Percentiles rank a stretch among this genome's conserved stretches.
phyloP scores from a whole-genome alignment of 2,888 invertebrate species.

The Hedya salicella region DNA sequence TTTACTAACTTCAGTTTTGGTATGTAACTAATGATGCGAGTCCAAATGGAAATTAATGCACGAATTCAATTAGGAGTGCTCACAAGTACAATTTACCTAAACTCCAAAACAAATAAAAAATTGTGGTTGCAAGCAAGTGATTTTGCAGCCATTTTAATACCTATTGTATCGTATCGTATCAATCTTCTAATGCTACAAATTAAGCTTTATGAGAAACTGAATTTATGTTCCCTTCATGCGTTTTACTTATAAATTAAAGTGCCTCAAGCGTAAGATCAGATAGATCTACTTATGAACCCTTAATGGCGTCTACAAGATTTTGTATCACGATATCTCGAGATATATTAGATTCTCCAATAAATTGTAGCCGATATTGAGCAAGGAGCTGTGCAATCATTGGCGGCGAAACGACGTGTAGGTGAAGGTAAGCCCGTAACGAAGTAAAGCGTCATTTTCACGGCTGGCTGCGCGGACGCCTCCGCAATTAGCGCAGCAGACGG shows the following conservation, averaged over 20 bases:
- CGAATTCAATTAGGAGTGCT: neutral
- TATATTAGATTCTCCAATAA: constrained; percentile 34
- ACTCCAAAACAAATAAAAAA: too few species aligned
- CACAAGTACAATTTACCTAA: too few species aligned
- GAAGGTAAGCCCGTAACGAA: constrained; percentile 30
- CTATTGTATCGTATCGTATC: too few species aligned
- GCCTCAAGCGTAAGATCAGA: neutral
- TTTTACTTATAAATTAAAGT: neutral
- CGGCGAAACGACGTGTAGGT: constrained; percentile 25
- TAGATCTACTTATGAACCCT: neutral
- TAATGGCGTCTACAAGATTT: constrained; percentile 1
- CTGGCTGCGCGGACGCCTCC: constrained; percentile 42
- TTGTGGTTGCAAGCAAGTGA: too few species aligned
- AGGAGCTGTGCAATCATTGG: constrained; percentile 1
- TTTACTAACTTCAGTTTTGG: constrained; percentile 12
- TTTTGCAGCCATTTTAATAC: too few species aligned
- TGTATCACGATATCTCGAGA: constrained; percentile 1
- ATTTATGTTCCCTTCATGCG: neutral
- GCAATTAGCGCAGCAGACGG: constrained; percentile 46
- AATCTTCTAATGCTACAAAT: neutral
- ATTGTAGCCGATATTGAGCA: constrained; percentile 27
- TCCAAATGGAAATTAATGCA: constrained; percentile 8
- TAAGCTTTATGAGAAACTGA: neutral
- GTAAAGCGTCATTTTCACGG: constrained; percentile 43
- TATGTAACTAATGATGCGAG: constrained; percentile 27